A percentile compares a stretch with the other conserved stretches of the same genome.
Evolutionary conservation across 2,888 invertebrate genomes (phyloP).

Genomic region (Tanaodytes sp.): DNA sequence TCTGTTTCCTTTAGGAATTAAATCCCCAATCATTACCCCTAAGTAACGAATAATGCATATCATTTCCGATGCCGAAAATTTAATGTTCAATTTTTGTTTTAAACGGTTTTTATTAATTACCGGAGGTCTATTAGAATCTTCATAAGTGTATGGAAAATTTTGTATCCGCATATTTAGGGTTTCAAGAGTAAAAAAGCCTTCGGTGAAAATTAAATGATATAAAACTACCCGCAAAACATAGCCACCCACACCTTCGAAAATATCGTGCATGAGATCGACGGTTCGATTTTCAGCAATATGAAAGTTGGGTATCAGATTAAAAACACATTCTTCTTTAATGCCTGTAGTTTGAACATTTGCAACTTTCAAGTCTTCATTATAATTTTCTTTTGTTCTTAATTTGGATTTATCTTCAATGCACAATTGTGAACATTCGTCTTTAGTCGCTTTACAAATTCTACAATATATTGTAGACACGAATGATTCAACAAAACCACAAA

Average conservation of each 20-base stretch:
- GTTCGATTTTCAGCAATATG: slow-evolving; percentile 2
- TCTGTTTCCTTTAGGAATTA: neutral
- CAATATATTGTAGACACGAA: neutral
- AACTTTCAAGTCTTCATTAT: neutral
- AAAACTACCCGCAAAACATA: slow-evolving; percentile 1
- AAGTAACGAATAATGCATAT: slow-evolving; percentile 10
- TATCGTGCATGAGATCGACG: slow-evolving; percentile 20
- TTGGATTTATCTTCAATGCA: neutral
- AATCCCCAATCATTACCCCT: slow-evolving; percentile 6
- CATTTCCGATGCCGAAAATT: slow-evolving; percentile 17
- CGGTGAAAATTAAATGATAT: neutral
- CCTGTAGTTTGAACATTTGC: neutral
- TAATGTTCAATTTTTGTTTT: slow-evolving; percentile 3
- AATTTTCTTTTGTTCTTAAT: neutral
- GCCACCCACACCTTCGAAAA: slow-evolving; percentile 19
- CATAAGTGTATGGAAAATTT: neutral
- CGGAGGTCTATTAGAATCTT: slow-evolving; percentile 9
- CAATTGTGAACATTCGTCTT: neutral
- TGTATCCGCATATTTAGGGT: neutral
- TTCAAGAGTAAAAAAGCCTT: slow-evolving; percentile 7
- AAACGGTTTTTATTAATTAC: neutral
- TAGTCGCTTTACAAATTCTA: slow-evolving; percentile 11
- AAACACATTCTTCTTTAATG: slow-evolving; percentile 16
- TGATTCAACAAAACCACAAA: neutral
- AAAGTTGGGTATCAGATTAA: slow-evolving; percentile 3